Evolutionary conservation across 2,113 vertebrate genomes (phyloP).

Genomic region (Potamarius usumacintae): DNA sequence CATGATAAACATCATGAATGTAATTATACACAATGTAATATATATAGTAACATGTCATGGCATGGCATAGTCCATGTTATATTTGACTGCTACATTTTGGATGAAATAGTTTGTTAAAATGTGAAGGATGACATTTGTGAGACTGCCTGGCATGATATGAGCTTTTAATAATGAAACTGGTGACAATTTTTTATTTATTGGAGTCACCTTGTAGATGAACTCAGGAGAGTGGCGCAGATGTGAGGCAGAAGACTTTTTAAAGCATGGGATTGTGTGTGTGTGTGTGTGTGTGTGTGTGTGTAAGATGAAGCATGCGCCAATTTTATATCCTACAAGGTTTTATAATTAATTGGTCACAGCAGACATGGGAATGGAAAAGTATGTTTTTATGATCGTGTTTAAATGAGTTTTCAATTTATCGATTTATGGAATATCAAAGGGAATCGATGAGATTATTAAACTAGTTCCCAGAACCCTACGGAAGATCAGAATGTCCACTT

Average conservation of each 20-base stretch:
- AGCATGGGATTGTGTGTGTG: background rate
- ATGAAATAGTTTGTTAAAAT: background rate
- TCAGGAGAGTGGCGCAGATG: background rate
- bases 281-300: background rate
- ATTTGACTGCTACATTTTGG: background rate
- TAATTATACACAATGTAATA: no score
- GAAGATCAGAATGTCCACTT: background rate
- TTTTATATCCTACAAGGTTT: background rate
- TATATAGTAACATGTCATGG: background rate
- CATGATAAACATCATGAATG: no score
- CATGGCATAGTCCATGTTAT: background rate
- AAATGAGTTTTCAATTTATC: background rate
- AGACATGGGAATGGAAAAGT: background rate
- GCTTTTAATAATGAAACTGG: conserved; percentile 28
- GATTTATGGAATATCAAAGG: background rate
- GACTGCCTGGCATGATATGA: background rate
- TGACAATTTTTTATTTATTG: conserved; percentile 21
- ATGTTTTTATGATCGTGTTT: background rate
- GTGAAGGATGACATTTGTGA: conserved; percentile 19
- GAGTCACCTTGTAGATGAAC: conserved; percentile 29
- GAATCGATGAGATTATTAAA: background rate
- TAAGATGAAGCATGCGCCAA: background rate
- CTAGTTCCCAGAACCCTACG: background rate
- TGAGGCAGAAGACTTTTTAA: conserved; percentile 15
- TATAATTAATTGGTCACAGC: conserved; percentile 3